Conservation (phyloP, 2,888 invertebrate species). For the Acanthopleura granulata region DNA sequence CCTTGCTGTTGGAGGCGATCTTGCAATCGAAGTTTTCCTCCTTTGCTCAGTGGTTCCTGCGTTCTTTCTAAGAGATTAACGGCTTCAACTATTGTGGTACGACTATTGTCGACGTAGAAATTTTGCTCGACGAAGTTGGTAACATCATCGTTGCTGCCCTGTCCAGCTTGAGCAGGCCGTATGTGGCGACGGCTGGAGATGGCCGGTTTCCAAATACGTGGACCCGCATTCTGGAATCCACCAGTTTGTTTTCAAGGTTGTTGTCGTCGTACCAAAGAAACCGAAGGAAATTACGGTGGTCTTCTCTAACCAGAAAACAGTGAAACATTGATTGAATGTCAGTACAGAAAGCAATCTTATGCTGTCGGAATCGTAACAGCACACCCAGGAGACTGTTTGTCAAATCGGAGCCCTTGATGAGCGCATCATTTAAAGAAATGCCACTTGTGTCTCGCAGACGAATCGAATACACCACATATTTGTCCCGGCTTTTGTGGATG, state of each 20-base stretch:
- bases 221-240: constrained; percentile 24
- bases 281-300: constrained; percentile 27
- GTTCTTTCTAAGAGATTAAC: constrained; percentile 23
- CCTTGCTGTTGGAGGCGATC: constrained; percentile 22
- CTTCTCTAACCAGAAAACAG: constrained; percentile 23
- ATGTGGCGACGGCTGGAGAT: constrained; percentile 24
- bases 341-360: constrained; percentile 21
- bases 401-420: constrained; percentile 27
- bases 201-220: constrained; percentile 30
- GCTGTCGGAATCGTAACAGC: constrained; percentile 24
- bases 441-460: constrained; percentile 23
- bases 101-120: constrained; percentile 29
- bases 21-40: constrained; percentile 25
- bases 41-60: constrained; percentile 10
- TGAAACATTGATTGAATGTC: constrained; percentile 31
- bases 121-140: constrained; percentile 21
- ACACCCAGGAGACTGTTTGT: constrained; percentile 28
- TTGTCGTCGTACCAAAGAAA: constrained; percentile 28
- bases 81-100: neutral
- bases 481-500: constrained; percentile 28
- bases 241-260: constrained; percentile 20
- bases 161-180: constrained; percentile 21
- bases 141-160: constrained; percentile 9
- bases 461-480: constrained; percentile 26
- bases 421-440: constrained; percentile 24